Conservation (phyloP, 2,113 vertebrate genomes). For the Mastomys coucha region DNA sequence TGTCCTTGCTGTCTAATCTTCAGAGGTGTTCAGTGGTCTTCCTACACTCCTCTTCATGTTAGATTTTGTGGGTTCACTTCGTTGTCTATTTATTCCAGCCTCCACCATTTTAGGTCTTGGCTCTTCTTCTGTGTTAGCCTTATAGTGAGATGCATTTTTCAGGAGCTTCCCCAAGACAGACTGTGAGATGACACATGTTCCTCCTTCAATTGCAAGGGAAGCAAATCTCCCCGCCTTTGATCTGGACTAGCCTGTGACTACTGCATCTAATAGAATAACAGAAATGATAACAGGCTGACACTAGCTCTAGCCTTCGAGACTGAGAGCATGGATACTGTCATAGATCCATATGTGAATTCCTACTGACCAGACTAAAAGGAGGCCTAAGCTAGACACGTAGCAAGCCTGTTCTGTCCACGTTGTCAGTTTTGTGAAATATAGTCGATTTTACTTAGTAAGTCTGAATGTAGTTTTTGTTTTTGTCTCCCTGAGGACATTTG, state of each 20-base stretch:
- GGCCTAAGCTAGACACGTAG: neutral
- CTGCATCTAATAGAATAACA: neutral
- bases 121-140: neutral
- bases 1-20: neutral
- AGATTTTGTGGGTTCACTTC: neutral
- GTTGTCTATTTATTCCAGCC: neutral
- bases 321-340: neutral
- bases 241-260: neutral
- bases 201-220: neutral
- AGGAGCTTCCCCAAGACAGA: neutral
- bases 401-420: neutral
- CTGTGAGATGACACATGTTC: neutral
- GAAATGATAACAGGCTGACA: neutral
- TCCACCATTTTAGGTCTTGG: neutral
- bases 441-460: neutral
- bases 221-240: neutral
- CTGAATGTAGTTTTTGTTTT: neutral
- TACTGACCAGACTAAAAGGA: neutral
- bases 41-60: neutral
- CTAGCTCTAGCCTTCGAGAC: neutral
- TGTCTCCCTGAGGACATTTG: neutral
- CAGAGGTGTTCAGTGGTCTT: neutral
- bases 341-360: neutral
- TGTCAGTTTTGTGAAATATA: neutral
- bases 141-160: neutral